Percentiles rank a stretch among this genome's conserved stretches.
Conservation (phyloP, 2,113 vertebrate genomes). For the Lichenostomus cassidix region DNA sequence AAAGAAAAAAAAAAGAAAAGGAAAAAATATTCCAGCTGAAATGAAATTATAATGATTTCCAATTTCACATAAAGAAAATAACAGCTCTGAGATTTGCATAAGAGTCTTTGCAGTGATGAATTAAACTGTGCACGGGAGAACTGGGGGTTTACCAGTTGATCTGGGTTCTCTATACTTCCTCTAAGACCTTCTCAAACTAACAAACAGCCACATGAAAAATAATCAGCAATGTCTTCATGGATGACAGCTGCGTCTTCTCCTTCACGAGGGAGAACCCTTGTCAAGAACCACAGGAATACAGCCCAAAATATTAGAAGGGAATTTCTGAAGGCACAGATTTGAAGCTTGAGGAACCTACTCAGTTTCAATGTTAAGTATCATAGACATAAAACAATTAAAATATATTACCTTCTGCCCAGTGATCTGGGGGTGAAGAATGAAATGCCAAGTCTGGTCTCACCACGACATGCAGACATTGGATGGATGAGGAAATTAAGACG, state of each 20-base stretch:
- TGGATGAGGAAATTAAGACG: not conserved
- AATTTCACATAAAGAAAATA: conserved; percentile 48
- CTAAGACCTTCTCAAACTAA: conserved; percentile 37
- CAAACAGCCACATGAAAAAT: conserved; percentile 6
- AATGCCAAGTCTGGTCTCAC: not conserved
- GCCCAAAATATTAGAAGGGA: not conserved
- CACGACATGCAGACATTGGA: fast-evolving
- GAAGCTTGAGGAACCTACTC: not conserved
- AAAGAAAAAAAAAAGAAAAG: not conserved
- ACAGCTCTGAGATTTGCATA: conserved; percentile 20
- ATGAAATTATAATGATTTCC: conserved; percentile 48
- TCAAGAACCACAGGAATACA: not conserved
- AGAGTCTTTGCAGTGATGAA: not conserved
- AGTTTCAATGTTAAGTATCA: not conserved
- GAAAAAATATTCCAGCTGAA: conserved; percentile 35
- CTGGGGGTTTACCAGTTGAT: not conserved
- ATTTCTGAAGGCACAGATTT: not conserved
- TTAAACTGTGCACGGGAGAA: not conserved
- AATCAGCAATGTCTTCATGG: conserved; percentile 20
- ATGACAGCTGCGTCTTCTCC: not conserved
- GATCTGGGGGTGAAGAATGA: not conserved
- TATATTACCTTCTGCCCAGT: not conserved
- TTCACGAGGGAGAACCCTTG: not conserved
- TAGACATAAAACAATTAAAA: not conserved
- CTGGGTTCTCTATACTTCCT: not conserved